These are phyloP conservation scores for Irena cyanogastra DNA, from an alignment of 2,113 vertebrate genomes.

Conservation along the genomic window DNA sequence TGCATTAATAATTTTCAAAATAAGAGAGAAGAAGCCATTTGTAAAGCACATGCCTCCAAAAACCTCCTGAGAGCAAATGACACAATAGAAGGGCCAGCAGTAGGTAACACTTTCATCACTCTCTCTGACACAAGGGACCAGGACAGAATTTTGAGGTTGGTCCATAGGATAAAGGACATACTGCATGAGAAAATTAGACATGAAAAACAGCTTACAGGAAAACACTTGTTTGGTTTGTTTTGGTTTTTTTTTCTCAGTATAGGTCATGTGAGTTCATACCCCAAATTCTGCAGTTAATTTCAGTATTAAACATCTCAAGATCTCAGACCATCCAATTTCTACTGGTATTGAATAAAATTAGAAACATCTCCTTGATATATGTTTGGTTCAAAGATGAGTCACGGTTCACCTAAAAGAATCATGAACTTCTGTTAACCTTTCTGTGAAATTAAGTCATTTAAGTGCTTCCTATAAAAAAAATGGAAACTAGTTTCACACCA, in stretches of 20 bases:
- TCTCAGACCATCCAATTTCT: not conserved
- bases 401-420: not conserved
- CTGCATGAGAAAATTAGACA: not conserved
- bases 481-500: not conserved
- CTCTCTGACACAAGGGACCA: not conserved
- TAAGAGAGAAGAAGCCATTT: not conserved
- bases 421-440: not conserved
- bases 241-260: not conserved
- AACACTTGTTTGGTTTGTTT: not conserved
- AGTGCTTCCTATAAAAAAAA: not conserved
- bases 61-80: not conserved
- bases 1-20: conserved; percentile 24
- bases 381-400: not conserved
- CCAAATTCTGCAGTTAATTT: not conserved
- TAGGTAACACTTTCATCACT: not conserved
- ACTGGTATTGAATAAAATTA: not conserved
- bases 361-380: not conserved
- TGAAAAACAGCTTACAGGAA: not conserved
- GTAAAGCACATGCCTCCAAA: not conserved
- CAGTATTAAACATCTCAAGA: not conserved
- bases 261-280: not conserved
- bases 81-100: not conserved
- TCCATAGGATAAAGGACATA: not conserved
- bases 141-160: not conserved
- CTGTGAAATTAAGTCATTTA: not conserved